Evolutionary conservation across 2,888 invertebrate species (phyloP).

Genomic region (Drosophila leonis): DNA sequence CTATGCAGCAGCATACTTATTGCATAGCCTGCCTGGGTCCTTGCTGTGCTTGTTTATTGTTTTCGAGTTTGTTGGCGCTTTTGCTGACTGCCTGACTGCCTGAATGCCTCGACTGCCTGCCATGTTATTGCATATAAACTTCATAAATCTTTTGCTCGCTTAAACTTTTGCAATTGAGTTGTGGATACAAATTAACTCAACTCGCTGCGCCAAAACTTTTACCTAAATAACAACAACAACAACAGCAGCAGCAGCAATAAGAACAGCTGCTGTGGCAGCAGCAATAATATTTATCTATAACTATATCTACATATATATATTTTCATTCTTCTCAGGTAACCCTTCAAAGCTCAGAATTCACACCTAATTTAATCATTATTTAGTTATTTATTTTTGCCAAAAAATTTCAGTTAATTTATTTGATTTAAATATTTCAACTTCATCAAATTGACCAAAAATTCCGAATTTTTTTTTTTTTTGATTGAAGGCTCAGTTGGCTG

Average conservation of each 20-base stretch:
- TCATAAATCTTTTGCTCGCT: conserved; percentile 79
- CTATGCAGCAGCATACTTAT: conserved; percentile 41
- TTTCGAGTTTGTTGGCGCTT: conserved; percentile 39
- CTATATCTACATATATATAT: conserved; percentile 7
- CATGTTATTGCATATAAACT: conserved; percentile 76
- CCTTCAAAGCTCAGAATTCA: conserved; percentile 4
- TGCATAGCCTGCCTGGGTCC: conserved; percentile 21
- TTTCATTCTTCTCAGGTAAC: not conserved
- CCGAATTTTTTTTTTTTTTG: not conserved
- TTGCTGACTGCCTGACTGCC: conserved; percentile 14
- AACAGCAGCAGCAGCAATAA: conserved; percentile 9
- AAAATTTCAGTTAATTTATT: not conserved
- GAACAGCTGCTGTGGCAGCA: conserved; percentile 35
- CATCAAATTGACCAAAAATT: not conserved
- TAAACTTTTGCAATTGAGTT: conserved; percentile 81
- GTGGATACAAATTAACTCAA: conserved; percentile 81
- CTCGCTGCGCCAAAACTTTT: conserved; percentile 72
- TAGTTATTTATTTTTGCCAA: not conserved
- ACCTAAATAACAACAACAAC: conserved; percentile 62
- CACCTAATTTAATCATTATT: not conserved
- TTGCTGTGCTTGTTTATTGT: conserved; percentile 58
- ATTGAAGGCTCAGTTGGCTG: conserved; percentile 5
- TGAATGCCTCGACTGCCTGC: conserved; percentile 25
- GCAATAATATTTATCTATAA: conserved; percentile 38
- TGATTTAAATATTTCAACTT: not conserved